These are phyloP conservation scores for Monopis laevigella DNA, from an alignment of 2,888 invertebrate genomes.

Conservation along the genomic window DNA sequence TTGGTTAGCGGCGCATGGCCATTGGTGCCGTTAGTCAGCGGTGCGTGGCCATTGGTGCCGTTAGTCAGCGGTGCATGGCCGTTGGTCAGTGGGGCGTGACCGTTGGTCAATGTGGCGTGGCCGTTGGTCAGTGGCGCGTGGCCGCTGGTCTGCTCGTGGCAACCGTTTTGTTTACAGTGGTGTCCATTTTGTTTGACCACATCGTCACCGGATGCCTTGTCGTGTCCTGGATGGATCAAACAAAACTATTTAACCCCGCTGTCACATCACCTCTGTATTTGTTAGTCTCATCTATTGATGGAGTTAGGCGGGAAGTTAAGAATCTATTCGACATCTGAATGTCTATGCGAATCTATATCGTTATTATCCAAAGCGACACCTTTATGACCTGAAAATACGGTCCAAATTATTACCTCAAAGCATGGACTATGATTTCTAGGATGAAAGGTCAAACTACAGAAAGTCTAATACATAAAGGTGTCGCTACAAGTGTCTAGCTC, in stretches of 20 bases:
- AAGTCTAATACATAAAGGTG: too few species aligned
- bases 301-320: constrained; percentile 4
- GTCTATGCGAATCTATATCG: constrained; percentile 10
- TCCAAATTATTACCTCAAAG: constrained; percentile 5
- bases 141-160: constrained; percentile 20
- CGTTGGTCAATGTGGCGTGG: constrained; percentile 23
- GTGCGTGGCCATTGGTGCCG: constrained; percentile 27
- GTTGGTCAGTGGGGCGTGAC: constrained; percentile 21
- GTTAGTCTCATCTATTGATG: constrained; percentile 2
- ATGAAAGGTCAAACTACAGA: too few species aligned
- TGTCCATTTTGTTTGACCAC: constrained; percentile 4
- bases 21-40: constrained; percentile 24
- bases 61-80: constrained; percentile 23
- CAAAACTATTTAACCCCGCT: constrained; percentile 6
- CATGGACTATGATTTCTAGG: not conserved
- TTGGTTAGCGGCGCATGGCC: constrained; percentile 24
- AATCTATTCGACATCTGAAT: constrained; percentile 5
- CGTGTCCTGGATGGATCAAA: constrained; percentile 7
- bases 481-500: too few species aligned
- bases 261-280: not conserved
- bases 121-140: constrained; percentile 23
- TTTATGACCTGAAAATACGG: constrained; percentile 10
- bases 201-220: constrained; percentile 17
- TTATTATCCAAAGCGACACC: constrained; percentile 3
- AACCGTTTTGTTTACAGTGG: constrained; percentile 1